Evolutionary conservation across 1,140 invertebrate genomes (phyloP), one percentile per base, ranked within the genome.

Genomic region (Drosophila dunni): DNA sequence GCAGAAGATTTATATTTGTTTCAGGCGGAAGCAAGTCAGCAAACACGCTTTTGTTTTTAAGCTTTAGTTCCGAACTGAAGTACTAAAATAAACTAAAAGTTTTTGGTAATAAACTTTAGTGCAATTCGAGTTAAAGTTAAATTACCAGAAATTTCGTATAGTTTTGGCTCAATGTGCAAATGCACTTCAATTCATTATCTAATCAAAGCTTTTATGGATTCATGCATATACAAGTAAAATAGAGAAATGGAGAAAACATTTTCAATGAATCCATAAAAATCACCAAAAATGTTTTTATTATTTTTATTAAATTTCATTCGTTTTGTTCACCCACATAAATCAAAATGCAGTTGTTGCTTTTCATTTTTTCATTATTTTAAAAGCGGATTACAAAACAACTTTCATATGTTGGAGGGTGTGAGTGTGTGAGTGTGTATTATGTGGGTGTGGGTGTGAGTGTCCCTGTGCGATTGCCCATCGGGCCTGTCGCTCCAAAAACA

Each of bases 1-100:
- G 83, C 53, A 56, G 34, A 77, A 82, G 64, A 86, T 82, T 82
- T 79, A 86, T 86, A 86, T 86, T 56, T 86, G 76, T 83, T 79
- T 63, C 65, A 61, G 50, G 50, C 48, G 24, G 11, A 45, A 34
- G 24, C 24, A 29, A 29, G 24, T 29, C 24, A 29, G 38, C 34
- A 61, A 24, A 64, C 34, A 61, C 20, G 44, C 17, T 61, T 17
- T 61, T 58, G 44, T 62, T 62, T 50, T 29, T 29, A 13, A 7
- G 36, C 45, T 73, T 66, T 44, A 34, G 36, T 42, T 44, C 20
- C 5, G 20, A 10, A 33, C 29, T 29, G 5, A 53, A 56, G 36
- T 20, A 40, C 15, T n/a, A 24, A 40, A 42, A 38, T 29, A 29
- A 56, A 36, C 36, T 15, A 40, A 40, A 56, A 56, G 10, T 33